Evolutionary conservation across 2,113 vertebrate genomes (phyloP).

Genomic region (Phylloscopus whistleri): DNA sequence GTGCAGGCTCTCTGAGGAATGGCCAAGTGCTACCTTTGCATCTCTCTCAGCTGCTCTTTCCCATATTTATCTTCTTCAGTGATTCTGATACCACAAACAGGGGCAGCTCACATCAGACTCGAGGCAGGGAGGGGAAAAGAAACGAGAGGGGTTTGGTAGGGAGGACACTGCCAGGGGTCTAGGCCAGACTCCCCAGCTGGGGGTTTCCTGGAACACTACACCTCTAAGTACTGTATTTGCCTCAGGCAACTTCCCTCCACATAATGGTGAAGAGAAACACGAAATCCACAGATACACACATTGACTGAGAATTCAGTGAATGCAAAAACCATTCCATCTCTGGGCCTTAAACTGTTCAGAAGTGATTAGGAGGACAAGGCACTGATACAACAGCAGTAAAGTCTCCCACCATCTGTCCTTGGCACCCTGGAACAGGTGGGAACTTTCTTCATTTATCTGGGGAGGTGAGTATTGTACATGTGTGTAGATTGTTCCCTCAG

Average conservation of each 20-base stretch:
- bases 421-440: neutral
- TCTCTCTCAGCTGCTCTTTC: neutral
- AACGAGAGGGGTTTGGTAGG: neutral
- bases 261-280: neutral
- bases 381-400: fast-evolving
- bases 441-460: neutral
- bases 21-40: neutral
- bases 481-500: neutral
- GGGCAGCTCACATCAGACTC: neutral
- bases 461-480: neutral
- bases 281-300: neutral
- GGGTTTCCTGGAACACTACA: neutral
- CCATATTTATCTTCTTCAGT: neutral
- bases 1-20: neutral
- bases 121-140: neutral
- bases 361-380: neutral
- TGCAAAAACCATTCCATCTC: neutral
- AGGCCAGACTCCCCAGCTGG: neutral
- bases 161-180: neutral
- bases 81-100: conserved; percentile 1
- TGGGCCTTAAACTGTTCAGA: neutral
- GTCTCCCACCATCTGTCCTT: neutral
- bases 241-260: conserved; percentile 6
- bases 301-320: neutral
- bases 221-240: conserved; percentile 43